These are phyloP conservation scores for Pardosa pseudoannulata DNA, from an alignment of 2,888 invertebrate species.

Conservation along the genomic window DNA sequence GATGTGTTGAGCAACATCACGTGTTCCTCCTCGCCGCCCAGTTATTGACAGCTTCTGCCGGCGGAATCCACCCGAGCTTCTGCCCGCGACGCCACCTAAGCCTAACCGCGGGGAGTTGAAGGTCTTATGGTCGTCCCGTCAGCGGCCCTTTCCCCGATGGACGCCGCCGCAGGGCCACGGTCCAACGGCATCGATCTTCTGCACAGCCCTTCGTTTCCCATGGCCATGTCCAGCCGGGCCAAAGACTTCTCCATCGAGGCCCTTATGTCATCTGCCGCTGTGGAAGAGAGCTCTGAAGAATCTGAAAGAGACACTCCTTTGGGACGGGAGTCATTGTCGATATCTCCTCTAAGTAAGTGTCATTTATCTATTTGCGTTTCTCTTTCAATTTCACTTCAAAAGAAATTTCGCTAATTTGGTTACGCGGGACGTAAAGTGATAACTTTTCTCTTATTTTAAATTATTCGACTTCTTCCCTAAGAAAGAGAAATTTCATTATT, in stretches of 20 bases:
- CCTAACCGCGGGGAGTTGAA: slow-evolving; percentile 46
- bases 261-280: slow-evolving; percentile 64
- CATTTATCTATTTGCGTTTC: too few species aligned
- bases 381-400: too few species aligned
- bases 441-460: too few species aligned
- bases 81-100: slow-evolving; percentile 48
- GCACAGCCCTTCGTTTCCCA: slow-evolving; percentile 30
- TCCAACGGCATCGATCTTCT: slow-evolving; percentile 57
- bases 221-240: slow-evolving; percentile 62
- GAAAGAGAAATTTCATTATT: too few species aligned
- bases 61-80: not conserved
- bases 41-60: not conserved
- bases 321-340: slow-evolving; percentile 33
- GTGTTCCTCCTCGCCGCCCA: not conserved
- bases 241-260: slow-evolving; percentile 74
- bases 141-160: slow-evolving; percentile 53
- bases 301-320: slow-evolving; percentile 61
- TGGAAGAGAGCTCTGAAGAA: slow-evolving; percentile 59
- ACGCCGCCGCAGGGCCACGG: slow-evolving; percentile 69
- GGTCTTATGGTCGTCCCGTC: slow-evolving; percentile 68
- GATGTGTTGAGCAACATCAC: too few species aligned
- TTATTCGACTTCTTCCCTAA: too few species aligned
- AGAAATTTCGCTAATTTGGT: too few species aligned
- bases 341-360: slow-evolving; percentile 64
- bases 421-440: too few species aligned